Conservation (phyloP, 2,888 invertebrate genomes). For the Trichogramma dendrolimi region DNA sequence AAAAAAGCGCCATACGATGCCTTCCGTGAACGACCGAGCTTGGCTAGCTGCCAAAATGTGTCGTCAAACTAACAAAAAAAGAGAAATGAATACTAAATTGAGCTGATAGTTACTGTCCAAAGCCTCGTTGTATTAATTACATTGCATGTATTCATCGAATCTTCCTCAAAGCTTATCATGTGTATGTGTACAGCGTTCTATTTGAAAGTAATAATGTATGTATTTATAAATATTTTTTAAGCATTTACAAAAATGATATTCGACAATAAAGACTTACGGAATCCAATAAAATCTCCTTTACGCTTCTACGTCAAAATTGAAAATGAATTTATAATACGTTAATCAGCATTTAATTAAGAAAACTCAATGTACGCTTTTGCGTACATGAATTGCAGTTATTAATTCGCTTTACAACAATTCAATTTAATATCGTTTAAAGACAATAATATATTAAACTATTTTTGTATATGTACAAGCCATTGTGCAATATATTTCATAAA, state of each 20-base stretch:
- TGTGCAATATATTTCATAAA: no score
- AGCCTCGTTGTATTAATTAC: no score
- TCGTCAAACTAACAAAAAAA: slow-evolving; percentile 4
- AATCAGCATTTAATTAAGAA: neutral
- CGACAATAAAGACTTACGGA: no score
- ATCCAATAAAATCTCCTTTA: no score
- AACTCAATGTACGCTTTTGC: neutral
- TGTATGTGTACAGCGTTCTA: slow-evolving; percentile 5
- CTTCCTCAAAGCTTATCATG: neutral
- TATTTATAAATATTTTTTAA: slow-evolving; percentile 27
- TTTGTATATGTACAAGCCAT: no score
- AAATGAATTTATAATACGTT: neutral
- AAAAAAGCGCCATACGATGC: slow-evolving; percentile 45
- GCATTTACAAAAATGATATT: slow-evolving; percentile 14
- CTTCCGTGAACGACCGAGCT: slow-evolving; percentile 54
- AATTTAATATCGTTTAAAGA: no score
- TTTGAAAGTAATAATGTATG: slow-evolving; percentile 3
- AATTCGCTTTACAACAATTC: no score
- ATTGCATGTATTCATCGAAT: no score
- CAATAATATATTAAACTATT: no score
- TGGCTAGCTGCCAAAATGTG: slow-evolving; percentile 37
- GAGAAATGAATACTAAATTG: neutral
- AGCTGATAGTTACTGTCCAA: neutral
- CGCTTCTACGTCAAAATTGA: slow-evolving; percentile 7
- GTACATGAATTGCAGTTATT: neutral